Evolutionary conservation across 2,113 vertebrate species (phyloP).

Genomic region (Piaya cayana): DNA sequence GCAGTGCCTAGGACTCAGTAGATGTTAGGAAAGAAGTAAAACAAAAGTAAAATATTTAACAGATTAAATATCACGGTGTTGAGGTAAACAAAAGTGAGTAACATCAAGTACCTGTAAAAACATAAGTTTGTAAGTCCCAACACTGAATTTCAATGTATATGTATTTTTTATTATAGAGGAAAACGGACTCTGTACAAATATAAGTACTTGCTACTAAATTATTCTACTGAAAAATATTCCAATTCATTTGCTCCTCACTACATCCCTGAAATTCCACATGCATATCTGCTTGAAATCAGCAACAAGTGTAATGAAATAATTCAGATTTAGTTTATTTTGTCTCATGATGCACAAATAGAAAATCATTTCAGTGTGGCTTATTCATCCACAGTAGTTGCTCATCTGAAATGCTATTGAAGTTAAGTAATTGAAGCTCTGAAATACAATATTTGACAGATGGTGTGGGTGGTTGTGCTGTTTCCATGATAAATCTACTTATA

Average conservation of each 20-base stretch:
- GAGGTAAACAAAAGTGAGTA: background rate
- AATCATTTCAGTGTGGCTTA: conserved; percentile 44
- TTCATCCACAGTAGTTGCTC: conserved; percentile 25
- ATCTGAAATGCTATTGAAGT: conserved; percentile 51
- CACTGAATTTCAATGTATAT: background rate
- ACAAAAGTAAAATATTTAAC: background rate
- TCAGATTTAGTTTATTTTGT: conserved; percentile 39
- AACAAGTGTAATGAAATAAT: conserved; percentile 34
- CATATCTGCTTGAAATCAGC: conserved; percentile 12
- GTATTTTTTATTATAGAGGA: background rate
- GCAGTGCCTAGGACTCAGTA: background rate
- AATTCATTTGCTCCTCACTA: background rate
- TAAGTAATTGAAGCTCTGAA: conserved; percentile 55
- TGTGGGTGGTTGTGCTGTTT: conserved; percentile 48
- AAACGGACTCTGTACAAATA: background rate
- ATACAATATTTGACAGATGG: conserved; percentile 44
- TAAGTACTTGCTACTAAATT: background rate
- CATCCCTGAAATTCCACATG: background rate
- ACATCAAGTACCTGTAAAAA: background rate
- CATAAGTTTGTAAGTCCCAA: background rate
- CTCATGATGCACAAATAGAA: conserved; percentile 49
- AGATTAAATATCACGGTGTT: background rate
- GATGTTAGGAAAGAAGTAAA: background rate
- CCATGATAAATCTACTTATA: conserved; percentile 52
- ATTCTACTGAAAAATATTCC: conserved; percentile 13